phyloP scores from a whole-genome alignment of 2,888 invertebrate species.

The Melitaea athalia region DNA sequence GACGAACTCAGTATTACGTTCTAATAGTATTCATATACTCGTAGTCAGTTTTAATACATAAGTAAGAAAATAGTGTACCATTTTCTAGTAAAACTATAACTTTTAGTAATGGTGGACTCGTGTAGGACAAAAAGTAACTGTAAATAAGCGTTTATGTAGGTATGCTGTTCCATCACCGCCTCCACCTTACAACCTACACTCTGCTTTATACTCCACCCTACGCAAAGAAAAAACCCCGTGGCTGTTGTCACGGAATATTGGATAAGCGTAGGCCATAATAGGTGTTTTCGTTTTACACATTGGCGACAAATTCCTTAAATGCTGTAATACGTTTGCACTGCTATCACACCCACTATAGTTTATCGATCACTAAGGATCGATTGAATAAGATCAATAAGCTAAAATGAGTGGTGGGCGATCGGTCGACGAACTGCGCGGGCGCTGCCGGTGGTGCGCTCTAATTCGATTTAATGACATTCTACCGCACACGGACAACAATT shows the following conservation, averaged over 20 bases:
- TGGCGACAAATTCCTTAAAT: slow-evolving; percentile 40
- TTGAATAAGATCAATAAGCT: slow-evolving; percentile 75
- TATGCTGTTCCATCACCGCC: slow-evolving; percentile 50
- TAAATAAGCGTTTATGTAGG: slow-evolving; percentile 16
- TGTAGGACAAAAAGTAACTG: slow-evolving; percentile 17
- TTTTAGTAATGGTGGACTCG: not conserved
- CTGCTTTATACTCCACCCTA: slow-evolving; percentile 51
- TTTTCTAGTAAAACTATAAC: not conserved
- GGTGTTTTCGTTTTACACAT: slow-evolving; percentile 36
- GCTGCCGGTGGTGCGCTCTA: slow-evolving; percentile 73
- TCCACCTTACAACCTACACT: slow-evolving; percentile 49
- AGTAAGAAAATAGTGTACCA: not conserved
- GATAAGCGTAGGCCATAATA: slow-evolving; percentile 44
- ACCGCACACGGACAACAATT: slow-evolving; percentile 60
- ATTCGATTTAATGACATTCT: slow-evolving; percentile 78
- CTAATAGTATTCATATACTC: too few relatives aligned
- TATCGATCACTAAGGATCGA: slow-evolving; percentile 78
- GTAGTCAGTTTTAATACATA: too few relatives aligned
- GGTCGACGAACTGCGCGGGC: slow-evolving; percentile 82
- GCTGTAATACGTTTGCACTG: slow-evolving; percentile 45
- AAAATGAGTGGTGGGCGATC: slow-evolving; percentile 73
- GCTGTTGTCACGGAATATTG: slow-evolving; percentile 40
- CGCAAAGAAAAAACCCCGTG: slow-evolving; percentile 46
- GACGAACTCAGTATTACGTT: too few relatives aligned
- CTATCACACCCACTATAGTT: slow-evolving; percentile 69